Base-by-base conservation (phyloP, 30 jellyfish, hydroid and myxozoan species). In the Turritopsis dohrnii region DNA sequence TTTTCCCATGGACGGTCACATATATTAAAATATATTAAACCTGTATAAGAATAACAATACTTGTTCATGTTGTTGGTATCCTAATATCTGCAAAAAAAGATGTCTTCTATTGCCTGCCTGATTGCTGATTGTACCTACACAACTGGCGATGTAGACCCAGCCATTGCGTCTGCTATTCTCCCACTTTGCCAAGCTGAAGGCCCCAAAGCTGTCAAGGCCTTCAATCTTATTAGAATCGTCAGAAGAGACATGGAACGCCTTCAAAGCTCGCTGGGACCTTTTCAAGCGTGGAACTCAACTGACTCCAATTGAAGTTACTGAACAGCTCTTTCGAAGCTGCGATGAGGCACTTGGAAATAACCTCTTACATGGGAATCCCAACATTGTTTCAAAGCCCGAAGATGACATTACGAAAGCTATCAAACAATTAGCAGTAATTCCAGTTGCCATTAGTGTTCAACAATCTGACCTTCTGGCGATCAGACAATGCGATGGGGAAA, bases 241-340 rank as follows among this genome's bases (percentile, higher is more conserved):
- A 16, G 80, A 71, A 23, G 80, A 71, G 80, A 71, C 80, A 18
- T 71, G 80, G 80, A 71, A 71, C 80, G 80, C 80, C 28, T 71
- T 71, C 23, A 19, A 71, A 16, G 28, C 28, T 71, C 80, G 80
- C 16, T 71, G 80, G 80, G 16, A 16, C 28, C 19, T 71, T 18
- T 71, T 71, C 28, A 19, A 23, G 18, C 80, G 28, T 16, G 80
- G 80, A 71, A 71, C 80, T 28, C 28, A 71, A 24, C 28, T 71
- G 28, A 71, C 80, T 28, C 19, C 19, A 16, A 19, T 16, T 19
- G 28, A 71, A 19, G 80, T 23, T 16, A 71, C 80, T 24, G 28
- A 71, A 28, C 80, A 71, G 28, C 80, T 71, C 18, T 71, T 71
- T 71, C 80, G 23, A 28, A 16, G 80, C 23, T 71, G 80, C 23